A percentile compares a stretch with the other conserved stretches of the same genome.
Evolutionary conservation across 2,797 vertebrate species (phyloP).

Genomic region (Melanotaenia nigrans): DNA sequence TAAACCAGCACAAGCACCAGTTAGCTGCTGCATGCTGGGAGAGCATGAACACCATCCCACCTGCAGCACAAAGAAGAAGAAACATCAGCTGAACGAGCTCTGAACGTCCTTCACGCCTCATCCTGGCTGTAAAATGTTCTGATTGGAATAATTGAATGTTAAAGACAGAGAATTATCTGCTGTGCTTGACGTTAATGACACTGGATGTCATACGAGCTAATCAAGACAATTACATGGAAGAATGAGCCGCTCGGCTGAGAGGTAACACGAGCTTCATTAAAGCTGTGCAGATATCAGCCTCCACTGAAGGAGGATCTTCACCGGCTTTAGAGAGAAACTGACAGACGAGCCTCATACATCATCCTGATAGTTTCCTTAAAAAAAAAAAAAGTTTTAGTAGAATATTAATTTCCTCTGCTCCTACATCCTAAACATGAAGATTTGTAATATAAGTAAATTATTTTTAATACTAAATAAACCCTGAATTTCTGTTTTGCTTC

Average conservation of each 20-base stretch:
- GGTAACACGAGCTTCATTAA: conserved; percentile 3
- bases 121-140: not conserved
- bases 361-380: conserved; percentile 12
- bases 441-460: conserved; percentile 75
- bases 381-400: conserved; percentile 10
- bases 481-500: conserved; percentile 44
- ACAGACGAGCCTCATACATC: conserved; percentile 12
- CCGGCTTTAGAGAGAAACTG: not conserved
- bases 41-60: no score
- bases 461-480: conserved; percentile 70
- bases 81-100: no score
- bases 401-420: conserved; percentile 24
- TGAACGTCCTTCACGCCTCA: no score
- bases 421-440: conserved; percentile 25
- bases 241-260: not conserved
- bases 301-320: conserved; percentile 5
- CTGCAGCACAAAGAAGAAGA: no score
- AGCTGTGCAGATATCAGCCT: not conserved
- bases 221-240: conserved; percentile 27
- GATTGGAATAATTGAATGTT: conserved; percentile 20
- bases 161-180: conserved; percentile 18
- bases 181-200: conserved; percentile 22
- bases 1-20: conserved; percentile 54
- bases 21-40: not conserved
- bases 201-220: conserved; percentile 19